Evolutionary conservation across 2,797 vertebrate species (phyloP).

Genomic region (Oryzias sinensis): DNA sequence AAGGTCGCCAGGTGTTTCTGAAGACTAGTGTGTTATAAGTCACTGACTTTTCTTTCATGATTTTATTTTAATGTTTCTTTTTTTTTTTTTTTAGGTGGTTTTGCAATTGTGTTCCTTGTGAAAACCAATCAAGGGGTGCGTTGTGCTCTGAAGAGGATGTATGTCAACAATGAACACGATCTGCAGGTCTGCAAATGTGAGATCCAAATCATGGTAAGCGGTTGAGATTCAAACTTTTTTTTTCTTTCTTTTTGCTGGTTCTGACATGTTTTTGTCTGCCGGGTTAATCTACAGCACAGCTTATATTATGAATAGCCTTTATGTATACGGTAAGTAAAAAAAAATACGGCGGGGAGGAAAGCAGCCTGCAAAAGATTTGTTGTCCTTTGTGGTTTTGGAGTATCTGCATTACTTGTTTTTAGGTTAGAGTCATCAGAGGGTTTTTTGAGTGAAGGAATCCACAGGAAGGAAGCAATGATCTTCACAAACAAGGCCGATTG

Average conservation of each 20-base stretch:
- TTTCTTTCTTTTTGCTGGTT: slow-evolving; percentile 1
- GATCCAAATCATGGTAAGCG: slow-evolving; percentile 98
- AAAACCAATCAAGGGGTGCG: slow-evolving; percentile 91
- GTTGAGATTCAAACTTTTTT: neutral
- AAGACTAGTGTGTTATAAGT: too few species aligned
- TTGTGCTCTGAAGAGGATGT: slow-evolving; percentile 97
- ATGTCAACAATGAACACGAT: slow-evolving; percentile 96
- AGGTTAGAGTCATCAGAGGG: slow-evolving; percentile 3
- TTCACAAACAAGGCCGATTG: slow-evolving; percentile 18
- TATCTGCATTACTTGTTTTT: neutral
- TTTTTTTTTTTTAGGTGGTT: slow-evolving; percentile 82
- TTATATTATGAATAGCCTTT: neutral
- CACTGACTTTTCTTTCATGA: neutral
- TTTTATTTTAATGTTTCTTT: slow-evolving; percentile 6
- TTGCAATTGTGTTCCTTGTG: slow-evolving; percentile 96
- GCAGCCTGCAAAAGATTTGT: neutral
- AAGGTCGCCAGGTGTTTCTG: too few species aligned
- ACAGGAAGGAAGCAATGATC: slow-evolving; percentile 32
- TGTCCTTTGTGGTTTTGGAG: neutral
- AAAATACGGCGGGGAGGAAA: neutral
- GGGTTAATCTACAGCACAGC: slow-evolving; percentile 7
- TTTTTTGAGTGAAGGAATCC: slow-evolving; percentile 7
- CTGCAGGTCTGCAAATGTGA: slow-evolving; percentile 96
- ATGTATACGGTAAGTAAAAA: neutral
- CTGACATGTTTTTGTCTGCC: neutral